Conservation (phyloP, 2,888 invertebrate species). For the Pyrrhia umbra region DNA sequence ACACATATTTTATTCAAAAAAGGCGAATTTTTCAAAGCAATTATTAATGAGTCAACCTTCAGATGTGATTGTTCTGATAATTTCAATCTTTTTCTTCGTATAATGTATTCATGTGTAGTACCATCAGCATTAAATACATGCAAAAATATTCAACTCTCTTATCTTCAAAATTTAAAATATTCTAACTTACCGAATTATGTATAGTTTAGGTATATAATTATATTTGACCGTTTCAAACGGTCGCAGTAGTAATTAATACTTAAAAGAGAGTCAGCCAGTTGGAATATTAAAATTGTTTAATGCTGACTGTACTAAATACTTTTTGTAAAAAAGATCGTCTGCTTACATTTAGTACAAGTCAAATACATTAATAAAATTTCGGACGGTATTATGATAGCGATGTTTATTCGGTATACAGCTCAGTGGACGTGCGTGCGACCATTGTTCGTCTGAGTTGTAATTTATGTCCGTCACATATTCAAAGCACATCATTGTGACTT, state of each 20-base stretch:
- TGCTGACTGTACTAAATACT: slow-evolving; percentile 47
- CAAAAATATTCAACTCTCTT: slow-evolving; percentile 56
- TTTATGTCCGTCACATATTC: slow-evolving; percentile 9
- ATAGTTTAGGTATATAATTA: slow-evolving; percentile 26
- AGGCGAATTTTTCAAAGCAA: slow-evolving; percentile 46
- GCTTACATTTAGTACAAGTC: slow-evolving; percentile 35
- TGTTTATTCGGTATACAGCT: slow-evolving; percentile 26
- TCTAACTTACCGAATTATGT: slow-evolving; percentile 42
- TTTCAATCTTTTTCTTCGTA: background rate
- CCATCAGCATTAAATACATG: slow-evolving; percentile 52
- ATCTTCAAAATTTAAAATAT: slow-evolving; percentile 47
- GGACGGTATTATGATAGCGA: slow-evolving; percentile 58
- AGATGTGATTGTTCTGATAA: slow-evolving; percentile 5
- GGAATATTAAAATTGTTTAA: slow-evolving; percentile 40
- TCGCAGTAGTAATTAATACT: slow-evolving; percentile 35
- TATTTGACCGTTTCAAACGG: slow-evolving; percentile 48
- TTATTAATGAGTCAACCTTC: slow-evolving; percentile 30
- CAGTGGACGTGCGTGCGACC: slow-evolving; percentile 8
- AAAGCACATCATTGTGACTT: slow-evolving; percentile 12
- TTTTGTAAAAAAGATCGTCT: slow-evolving; percentile 26
- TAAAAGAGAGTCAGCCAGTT: slow-evolving; percentile 41
- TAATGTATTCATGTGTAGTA: slow-evolving; percentile 22
- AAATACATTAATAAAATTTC: slow-evolving; percentile 50
- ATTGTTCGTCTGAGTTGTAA: background rate
- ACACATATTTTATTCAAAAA: no score